Base-by-base conservation (phyloP, 2,888 invertebrate genomes). In the Galeruca laticollis region DNA sequence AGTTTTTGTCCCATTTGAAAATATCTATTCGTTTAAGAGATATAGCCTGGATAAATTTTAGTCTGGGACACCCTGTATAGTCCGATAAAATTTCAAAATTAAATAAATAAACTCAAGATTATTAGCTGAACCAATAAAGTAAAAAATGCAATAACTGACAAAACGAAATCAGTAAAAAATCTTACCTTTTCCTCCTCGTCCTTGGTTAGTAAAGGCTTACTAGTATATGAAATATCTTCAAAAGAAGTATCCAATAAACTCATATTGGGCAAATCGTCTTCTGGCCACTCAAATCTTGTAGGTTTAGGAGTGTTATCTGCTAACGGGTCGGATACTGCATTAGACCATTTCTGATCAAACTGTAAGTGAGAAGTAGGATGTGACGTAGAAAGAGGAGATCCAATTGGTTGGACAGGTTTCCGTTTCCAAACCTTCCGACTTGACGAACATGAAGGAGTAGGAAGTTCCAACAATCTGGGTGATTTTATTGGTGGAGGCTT, bases 181-280 rank as follows among this genome's bases (percentile, higher is more conserved):
- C 21, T 54, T 43, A 68, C 68, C 37, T 68, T 68, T 21, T 71
- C 71, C 49, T 83, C 83, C 54, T 84, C 82, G 64, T 81, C 82
- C 70, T 84, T 82, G 1, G 85, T 84, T 52, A 84, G 71, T 26
- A 93, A 86, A 2, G 92, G 93, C 79, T 90, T 90, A 47, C 92
- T 92, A 67, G 91, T 89, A 79, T 92, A 93, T 2, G 92, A 92
- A 78, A 89, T 89, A 76, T 91, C 89, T 80, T 92, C 93, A 13
- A 91, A 91, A 20, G 90, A 89, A 57, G 87, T 86, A 75, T 92
- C 92, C 75, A 84, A 78, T 37, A 81, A 67, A 76, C 89, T 88
- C 78, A 93, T 91, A 2, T 90, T 90, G 4, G 83, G 81, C 20
- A 83, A 70, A 26, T 91, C 88, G 60, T 92, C 93, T 80, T 93